These are phyloP conservation scores for Drosophila azteca DNA, from an alignment of 1,140 invertebrate genomes.

Conservation along the genomic window DNA sequence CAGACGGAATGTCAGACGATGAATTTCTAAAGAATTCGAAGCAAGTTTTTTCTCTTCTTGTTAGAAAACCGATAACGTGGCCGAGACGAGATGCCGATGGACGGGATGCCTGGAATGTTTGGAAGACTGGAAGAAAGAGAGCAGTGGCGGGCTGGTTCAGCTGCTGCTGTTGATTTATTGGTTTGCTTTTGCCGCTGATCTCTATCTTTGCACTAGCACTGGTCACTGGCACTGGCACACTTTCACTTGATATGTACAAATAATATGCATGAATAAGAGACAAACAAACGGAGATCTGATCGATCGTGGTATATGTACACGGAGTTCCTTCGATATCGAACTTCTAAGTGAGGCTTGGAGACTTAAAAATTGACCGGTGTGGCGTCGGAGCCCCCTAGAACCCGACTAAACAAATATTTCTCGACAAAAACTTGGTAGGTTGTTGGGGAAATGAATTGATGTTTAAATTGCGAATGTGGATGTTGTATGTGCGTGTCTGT, in stretches of 20 bases:
- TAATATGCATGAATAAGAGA: background rate
- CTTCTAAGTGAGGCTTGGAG: no score
- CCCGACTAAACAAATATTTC: constrained; percentile 64
- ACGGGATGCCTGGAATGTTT: no score
- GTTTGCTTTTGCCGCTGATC: background rate
- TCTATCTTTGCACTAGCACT: background rate
- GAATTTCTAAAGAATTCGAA: constrained; percentile 27
- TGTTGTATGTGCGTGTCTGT: constrained; percentile 13
- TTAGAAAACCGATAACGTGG: constrained; percentile 66
- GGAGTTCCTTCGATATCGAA: no score
- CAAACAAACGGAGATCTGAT: no score
- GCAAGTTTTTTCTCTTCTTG: constrained; percentile 15
- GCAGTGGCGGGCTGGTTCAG: no score
- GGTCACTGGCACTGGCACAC: constrained; percentile 2
- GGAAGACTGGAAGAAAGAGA: no score
- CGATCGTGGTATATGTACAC: no score
- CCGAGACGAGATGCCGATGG: constrained; percentile 7
- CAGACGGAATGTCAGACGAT: background rate
- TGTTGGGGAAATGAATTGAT: constrained; percentile 55
- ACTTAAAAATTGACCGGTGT: constrained; percentile 34
- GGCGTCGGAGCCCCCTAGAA: constrained; percentile 44
- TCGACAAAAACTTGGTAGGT: constrained; percentile 30
- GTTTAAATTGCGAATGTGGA: constrained; percentile 36
- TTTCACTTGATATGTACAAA: background rate
- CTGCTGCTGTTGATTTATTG: no score